phyloP scores from a whole-genome alignment of 2,888 invertebrate species.

The Cheiracanthium punctorium region DNA sequence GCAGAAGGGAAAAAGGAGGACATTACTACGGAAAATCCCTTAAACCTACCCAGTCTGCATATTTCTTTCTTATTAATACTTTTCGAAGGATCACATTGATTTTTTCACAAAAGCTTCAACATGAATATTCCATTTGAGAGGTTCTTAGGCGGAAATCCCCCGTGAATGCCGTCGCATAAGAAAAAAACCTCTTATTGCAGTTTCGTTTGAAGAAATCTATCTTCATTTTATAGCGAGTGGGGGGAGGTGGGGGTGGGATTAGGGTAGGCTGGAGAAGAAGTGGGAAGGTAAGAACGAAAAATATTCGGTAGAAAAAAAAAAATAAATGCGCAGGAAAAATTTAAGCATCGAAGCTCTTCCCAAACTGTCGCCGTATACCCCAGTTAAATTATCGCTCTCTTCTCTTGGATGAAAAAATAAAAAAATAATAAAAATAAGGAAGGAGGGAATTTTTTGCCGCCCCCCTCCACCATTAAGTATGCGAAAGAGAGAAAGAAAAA shows the following conservation, averaged over 20 bases:
- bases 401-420: constrained; percentile 33
- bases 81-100: background rate
- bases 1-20: too few relatives aligned
- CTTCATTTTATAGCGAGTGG: constrained; percentile 7
- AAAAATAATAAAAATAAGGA: constrained; percentile 8
- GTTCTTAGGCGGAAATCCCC: background rate
- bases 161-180: background rate
- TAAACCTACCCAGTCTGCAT: too few relatives aligned
- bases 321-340: constrained; percentile 33
- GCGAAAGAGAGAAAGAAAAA: constrained; percentile 49
- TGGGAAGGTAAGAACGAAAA: constrained; percentile 9
- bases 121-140: constrained; percentile 12
- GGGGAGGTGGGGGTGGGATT: too few relatives aligned
- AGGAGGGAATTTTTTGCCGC: constrained; percentile 20
- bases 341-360: constrained; percentile 36
- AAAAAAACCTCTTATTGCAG: constrained; percentile 3
- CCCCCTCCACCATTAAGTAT: constrained; percentile 52
- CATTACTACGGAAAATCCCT: too few relatives aligned
- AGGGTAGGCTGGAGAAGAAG: too few relatives aligned
- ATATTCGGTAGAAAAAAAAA: constrained; percentile 38
- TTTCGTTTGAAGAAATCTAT: constrained; percentile 29
- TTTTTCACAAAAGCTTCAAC: constrained; percentile 11
- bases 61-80: background rate
- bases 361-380: constrained; percentile 65
- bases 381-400: constrained; percentile 68